Evolutionary conservation across 2,113 vertebrate genomes (phyloP).

Genomic region (Scortum barcoo): DNA sequence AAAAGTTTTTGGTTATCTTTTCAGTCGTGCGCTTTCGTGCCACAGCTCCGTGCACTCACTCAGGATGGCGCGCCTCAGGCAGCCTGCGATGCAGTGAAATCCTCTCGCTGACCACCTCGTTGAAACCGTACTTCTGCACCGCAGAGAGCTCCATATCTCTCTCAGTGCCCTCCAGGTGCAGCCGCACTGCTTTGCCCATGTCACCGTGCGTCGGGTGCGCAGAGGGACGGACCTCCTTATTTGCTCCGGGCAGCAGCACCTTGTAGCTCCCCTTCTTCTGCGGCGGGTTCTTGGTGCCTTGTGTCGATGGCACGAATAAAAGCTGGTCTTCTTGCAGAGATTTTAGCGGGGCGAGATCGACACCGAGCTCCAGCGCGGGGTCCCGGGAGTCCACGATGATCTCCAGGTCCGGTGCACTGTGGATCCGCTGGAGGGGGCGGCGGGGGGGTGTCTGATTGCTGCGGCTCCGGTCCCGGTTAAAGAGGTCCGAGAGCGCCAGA

Average conservation of each 20-base stretch:
- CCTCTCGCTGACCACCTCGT: slow-evolving; percentile 81
- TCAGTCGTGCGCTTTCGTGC: background rate
- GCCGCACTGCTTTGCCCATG: slow-evolving; percentile 20
- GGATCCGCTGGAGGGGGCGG: slow-evolving; percentile 59
- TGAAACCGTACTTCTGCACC: slow-evolving; percentile 80
- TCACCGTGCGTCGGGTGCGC: slow-evolving; percentile 37
- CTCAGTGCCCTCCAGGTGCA: slow-evolving; percentile 27
- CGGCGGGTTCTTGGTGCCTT: slow-evolving; percentile 69
- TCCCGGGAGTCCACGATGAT: slow-evolving; percentile 86
- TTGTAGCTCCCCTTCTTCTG: slow-evolving; percentile 83
- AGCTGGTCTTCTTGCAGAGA: slow-evolving; percentile 90
- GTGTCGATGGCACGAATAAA: slow-evolving; percentile 79
- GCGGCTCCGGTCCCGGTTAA: slow-evolving; percentile 54
- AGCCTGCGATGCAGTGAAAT: slow-evolving; percentile 83
- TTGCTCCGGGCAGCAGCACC: slow-evolving; percentile 79
- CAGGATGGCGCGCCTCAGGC: slow-evolving; percentile 87
- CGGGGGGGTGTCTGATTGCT: slow-evolving; percentile 58
- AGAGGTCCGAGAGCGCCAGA: slow-evolving; percentile 80
- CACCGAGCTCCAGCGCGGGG: slow-evolving; percentile 74
- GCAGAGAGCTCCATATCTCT: slow-evolving; percentile 51
- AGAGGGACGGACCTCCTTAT: slow-evolving; percentile 3
- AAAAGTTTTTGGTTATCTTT: background rate
- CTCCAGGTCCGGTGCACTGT: slow-evolving; percentile 74
- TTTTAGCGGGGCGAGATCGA: slow-evolving; percentile 83
- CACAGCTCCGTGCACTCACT: slow-evolving; percentile 84